Base-by-base conservation (phyloP, 2,113 vertebrate species). In the Tragelaphus strepsiceros region DNA sequence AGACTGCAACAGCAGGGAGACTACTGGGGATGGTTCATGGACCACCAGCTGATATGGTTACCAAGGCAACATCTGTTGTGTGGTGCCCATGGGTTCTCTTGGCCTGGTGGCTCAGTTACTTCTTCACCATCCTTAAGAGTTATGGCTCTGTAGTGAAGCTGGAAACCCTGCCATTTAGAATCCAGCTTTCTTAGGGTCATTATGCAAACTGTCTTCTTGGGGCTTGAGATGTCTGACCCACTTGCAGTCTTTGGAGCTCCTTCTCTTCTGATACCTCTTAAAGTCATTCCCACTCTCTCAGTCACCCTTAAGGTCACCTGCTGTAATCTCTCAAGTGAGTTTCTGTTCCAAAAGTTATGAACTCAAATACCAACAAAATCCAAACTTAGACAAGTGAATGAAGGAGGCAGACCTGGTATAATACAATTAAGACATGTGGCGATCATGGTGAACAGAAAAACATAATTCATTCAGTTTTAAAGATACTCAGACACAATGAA, bases 401-500 rank as follows among this genome's bases (percentile, higher is more conserved):
- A 59, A 14, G 10, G 11, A 35, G n/a, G 32, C 35, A 35, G 16
- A 78, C 8, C 7, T 67, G 30, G 32, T 74, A 7, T 58, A 21
- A 49, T 35, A 21, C 30, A 22, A 3, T 56, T 49, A 59, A 96
- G 54, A n/a, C 11, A 9, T 4, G 32, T 6, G 15, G 46, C 3
- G 7, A 28, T 32, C 53, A 3, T 82, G 30, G 77, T 67, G 43
- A 91, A 11, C 6, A 80, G 59, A 62, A 67, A 16, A 93, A 19
- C n/a, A 15, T 53, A 83, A 17, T 32, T 95, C 35, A 58, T 32
- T 95, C 43, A 53, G 35, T 24, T 94, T 71, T 82, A 93, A 94
- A 58, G 71, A 16, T 43, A 39, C 77, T 90, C 54, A 74, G 35
- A 71, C 35, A 35, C 11, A 71, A 10, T 22, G 30, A 58, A 88